These are phyloP conservation scores for Daboia siamensis DNA, from an alignment of 2,113 vertebrate species.

Conservation along the genomic window DNA sequence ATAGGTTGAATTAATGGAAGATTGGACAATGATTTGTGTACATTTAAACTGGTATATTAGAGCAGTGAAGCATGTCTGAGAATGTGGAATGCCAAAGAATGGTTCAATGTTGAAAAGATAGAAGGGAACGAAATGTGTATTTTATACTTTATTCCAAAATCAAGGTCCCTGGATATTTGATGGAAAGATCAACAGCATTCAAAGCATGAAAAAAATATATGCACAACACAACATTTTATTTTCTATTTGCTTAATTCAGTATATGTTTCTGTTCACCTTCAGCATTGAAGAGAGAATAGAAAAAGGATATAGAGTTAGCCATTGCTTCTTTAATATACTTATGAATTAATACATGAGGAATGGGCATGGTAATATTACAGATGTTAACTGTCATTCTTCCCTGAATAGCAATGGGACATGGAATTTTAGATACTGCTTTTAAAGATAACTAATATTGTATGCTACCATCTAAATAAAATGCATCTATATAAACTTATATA, in stretches of 20 bases:
- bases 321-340: neutral
- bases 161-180: neutral
- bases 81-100: neutral
- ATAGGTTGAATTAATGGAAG: neutral
- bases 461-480: neutral
- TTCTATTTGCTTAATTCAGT: neutral
- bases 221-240: neutral
- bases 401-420: neutral
- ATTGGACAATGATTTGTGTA: neutral
- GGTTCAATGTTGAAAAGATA: neutral
- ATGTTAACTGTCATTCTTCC: neutral
- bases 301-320: neutral
- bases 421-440: neutral
- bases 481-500: neutral
- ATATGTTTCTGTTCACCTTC: neutral
- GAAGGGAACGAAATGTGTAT: neutral
- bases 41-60: neutral
- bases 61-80: neutral
- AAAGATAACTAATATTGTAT: neutral
- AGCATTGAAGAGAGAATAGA: neutral
- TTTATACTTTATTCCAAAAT: neutral
- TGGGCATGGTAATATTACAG: neutral
- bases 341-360: neutral
- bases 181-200: neutral
- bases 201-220: neutral